phyloP scores from a whole-genome alignment of 2,888 invertebrate genomes.

The Zaprionus obscuricornis region DNA sequence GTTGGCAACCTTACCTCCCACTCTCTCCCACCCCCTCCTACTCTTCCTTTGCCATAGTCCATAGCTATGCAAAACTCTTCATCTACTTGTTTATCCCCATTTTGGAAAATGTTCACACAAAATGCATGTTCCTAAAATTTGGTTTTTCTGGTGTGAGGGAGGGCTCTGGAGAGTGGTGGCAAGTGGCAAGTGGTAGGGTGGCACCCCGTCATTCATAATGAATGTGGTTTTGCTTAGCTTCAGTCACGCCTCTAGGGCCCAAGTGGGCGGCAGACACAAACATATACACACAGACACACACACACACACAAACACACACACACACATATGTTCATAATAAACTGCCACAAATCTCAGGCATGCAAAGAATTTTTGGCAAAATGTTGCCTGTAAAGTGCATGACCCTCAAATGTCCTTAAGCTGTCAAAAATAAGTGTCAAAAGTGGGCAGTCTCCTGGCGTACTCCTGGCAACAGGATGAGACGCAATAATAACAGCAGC shows the following conservation, averaged over 20 bases:
- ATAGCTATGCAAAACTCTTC: too few relatives aligned
- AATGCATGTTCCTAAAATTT: constrained; percentile 39
- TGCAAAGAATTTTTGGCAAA: constrained; percentile 46
- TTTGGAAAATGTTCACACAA: constrained; percentile 26
- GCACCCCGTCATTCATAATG: constrained; percentile 44
- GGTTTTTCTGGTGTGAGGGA: neutral
- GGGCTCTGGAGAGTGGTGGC: neutral
- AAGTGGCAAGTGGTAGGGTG: neutral
- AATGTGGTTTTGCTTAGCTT: constrained; percentile 41
- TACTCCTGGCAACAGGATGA: constrained; percentile 10
- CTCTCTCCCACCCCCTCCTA: neutral
- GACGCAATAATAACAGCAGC: constrained; percentile 32
- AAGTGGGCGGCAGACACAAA: neutral
- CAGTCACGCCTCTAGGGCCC: constrained; percentile 27
- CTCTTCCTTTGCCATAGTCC: too few relatives aligned
- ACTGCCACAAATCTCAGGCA: constrained; percentile 64
- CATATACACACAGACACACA: neutral
- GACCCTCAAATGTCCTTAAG: constrained; percentile 75
- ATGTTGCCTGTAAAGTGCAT: constrained; percentile 43
- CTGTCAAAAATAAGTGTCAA: constrained; percentile 72
- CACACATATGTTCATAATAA: constrained; percentile 46
- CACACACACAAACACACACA: neutral
- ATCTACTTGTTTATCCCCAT: too few relatives aligned
- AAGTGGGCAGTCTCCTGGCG: constrained; percentile 52
- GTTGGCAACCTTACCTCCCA: constrained; percentile 1